These are phyloP conservation scores for Trachops cirrhosus DNA, from an alignment of 2,797 vertebrate species.

Conservation along the genomic window DNA sequence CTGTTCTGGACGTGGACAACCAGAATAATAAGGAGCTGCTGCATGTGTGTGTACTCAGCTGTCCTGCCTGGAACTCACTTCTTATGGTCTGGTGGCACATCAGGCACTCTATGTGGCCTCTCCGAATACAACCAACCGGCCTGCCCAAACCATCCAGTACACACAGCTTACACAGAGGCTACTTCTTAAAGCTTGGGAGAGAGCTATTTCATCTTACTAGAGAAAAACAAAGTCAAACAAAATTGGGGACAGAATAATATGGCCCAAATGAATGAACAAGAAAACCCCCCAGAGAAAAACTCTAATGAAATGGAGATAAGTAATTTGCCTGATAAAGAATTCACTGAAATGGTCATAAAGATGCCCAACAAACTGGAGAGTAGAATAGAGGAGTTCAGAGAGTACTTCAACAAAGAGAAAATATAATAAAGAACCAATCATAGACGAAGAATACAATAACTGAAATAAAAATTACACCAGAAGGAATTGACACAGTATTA, in stretches of 20 bases:
- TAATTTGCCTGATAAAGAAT: neutral
- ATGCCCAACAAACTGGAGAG: neutral
- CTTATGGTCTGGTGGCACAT: neutral
- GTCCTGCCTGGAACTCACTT: neutral
- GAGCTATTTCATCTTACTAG: neutral
- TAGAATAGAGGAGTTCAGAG: neutral
- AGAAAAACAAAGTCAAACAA: neutral
- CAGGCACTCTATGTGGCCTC: neutral
- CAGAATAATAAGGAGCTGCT: neutral
- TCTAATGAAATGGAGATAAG: neutral
- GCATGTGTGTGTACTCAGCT: neutral
- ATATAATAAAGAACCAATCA: neutral
- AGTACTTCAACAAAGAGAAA: neutral
- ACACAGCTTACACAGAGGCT: neutral
- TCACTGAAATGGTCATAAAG: neutral
- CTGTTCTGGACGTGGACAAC: neutral
- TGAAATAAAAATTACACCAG: neutral
- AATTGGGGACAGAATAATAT: neutral
- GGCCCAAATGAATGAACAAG: neutral
- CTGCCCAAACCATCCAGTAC: neutral
- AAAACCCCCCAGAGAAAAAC: neutral
- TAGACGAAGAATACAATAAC: neutral
- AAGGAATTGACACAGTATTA: neutral
- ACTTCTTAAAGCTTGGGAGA: neutral
- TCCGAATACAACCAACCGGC: neutral